Conservation (phyloP, 2,797 vertebrate genomes). For the Prionace glauca region DNA sequence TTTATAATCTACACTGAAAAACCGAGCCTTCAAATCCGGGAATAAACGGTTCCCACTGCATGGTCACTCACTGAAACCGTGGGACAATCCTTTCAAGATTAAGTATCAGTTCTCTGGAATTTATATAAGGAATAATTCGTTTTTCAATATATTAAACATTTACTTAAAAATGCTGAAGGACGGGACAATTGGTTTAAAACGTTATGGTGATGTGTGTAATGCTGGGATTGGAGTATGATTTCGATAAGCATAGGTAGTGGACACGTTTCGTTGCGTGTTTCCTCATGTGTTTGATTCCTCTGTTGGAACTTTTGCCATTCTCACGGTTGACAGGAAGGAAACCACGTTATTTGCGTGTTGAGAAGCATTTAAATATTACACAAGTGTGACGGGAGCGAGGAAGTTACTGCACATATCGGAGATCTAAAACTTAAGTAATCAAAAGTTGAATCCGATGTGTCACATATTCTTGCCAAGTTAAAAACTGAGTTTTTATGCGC, state of each 20-base stretch:
- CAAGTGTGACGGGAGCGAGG: conserved; percentile 29
- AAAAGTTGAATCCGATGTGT: neutral
- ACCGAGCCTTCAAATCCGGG: neutral
- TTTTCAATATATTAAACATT: neutral
- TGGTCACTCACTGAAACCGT: too few species aligned
- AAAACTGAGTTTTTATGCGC: neutral
- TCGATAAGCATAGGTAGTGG: neutral
- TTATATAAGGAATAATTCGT: neutral
- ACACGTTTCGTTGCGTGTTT: neutral
- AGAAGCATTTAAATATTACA: conserved; percentile 18
- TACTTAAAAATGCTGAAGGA: neutral
- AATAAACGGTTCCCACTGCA: neutral
- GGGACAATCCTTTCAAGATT: neutral
- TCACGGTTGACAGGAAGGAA: conserved; percentile 38
- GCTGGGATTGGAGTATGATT: neutral
- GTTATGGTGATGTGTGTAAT: neutral
- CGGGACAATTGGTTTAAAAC: neutral
- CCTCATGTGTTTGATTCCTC: neutral
- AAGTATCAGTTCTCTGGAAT: neutral
- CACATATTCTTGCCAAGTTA: neutral
- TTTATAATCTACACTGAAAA: neutral
- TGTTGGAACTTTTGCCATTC: conserved; percentile 19
- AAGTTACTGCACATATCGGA: neutral
- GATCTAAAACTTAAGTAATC: neutral
- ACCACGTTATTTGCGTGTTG: conserved; percentile 36